A percentile compares a stretch with the other conserved stretches of the same genome.
phyloP scores from a whole-genome alignment of 2,113 vertebrate genomes.

The Neolamprologus devosi region DNA sequence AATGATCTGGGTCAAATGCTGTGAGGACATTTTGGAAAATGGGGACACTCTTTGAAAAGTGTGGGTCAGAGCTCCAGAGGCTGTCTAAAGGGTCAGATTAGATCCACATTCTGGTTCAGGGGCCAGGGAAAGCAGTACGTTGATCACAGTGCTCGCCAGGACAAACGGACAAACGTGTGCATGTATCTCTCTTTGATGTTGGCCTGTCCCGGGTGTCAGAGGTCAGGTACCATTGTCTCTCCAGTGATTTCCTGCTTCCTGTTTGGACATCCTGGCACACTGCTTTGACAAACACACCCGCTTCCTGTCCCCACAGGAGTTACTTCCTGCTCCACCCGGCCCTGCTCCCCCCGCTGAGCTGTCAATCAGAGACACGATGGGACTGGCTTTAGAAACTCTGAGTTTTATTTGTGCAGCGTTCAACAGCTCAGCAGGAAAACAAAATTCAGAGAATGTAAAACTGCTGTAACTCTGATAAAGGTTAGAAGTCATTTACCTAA shows the following conservation, averaged over 20 bases:
- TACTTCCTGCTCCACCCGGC: slow-evolving; percentile 1
- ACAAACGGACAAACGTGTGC: background rate
- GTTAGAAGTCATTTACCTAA: background rate
- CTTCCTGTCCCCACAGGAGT: slow-evolving; percentile 36
- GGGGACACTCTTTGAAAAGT: background rate
- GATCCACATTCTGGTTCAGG: background rate
- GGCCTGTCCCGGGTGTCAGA: background rate
- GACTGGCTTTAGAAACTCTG: background rate
- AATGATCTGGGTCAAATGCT: fast-evolving
- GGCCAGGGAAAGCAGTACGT: background rate
- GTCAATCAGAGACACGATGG: slow-evolving; percentile 1
- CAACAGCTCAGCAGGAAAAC: background rate
- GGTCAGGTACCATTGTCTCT: slow-evolving; percentile 42
- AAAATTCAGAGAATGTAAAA: background rate
- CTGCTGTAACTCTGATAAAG: background rate
- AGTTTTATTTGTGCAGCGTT: background rate
- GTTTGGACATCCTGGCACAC: slow-evolving; percentile 48
- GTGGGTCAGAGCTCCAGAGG: background rate
- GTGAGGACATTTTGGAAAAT: background rate
- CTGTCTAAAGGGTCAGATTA: background rate
- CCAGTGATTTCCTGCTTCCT: slow-evolving; percentile 69
- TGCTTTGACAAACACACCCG: slow-evolving; percentile 47
- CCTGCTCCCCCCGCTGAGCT: background rate
- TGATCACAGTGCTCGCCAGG: background rate
- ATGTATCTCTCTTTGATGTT: slow-evolving; percentile 38